phyloP scores from a whole-genome alignment of 2,888 invertebrate species.

The Stenchaetothrips biformis region DNA sequence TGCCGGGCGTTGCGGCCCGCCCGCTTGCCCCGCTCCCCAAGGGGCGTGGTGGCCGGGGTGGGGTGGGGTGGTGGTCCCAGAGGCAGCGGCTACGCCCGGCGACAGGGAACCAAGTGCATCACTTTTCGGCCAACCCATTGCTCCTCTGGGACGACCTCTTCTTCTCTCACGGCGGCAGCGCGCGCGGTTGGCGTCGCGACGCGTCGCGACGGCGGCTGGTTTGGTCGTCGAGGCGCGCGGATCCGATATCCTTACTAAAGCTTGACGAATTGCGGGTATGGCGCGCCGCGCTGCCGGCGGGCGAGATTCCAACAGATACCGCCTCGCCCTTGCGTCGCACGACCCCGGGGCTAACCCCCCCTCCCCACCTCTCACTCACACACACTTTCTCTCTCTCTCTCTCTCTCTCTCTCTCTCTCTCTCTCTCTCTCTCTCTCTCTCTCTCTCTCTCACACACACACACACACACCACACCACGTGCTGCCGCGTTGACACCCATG shows the following conservation, averaged over 20 bases:
- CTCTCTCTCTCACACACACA: constrained; percentile 29
- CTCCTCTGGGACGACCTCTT: not conserved
- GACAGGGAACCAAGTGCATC: not conserved
- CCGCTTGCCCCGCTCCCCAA: not conserved
- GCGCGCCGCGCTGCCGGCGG: not conserved
- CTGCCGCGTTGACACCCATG: not conserved
- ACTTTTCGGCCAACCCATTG: not conserved
- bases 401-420: constrained; percentile 30
- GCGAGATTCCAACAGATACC: not conserved
- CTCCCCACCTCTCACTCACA: constrained; percentile 31
- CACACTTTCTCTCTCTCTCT: too few relatives aligned
- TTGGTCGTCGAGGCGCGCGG: not conserved
- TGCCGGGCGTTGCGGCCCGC: not conserved
- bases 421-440: constrained; percentile 29
- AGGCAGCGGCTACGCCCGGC: not conserved
- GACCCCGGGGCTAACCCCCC: constrained; percentile 25
- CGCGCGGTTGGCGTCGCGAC: too few relatives aligned
- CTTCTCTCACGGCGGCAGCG: too few relatives aligned
- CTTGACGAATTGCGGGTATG: not conserved
- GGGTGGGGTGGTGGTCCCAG: not conserved
- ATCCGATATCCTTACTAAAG: constrained; percentile 6
- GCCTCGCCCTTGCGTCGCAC: not conserved
- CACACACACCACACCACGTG: not conserved
- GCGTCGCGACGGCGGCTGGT: too few relatives aligned
- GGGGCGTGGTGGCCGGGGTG: not conserved